Evolutionary conservation across 2,113 vertebrate species (phyloP).

Genomic region (Trogon surrucura): DNA sequence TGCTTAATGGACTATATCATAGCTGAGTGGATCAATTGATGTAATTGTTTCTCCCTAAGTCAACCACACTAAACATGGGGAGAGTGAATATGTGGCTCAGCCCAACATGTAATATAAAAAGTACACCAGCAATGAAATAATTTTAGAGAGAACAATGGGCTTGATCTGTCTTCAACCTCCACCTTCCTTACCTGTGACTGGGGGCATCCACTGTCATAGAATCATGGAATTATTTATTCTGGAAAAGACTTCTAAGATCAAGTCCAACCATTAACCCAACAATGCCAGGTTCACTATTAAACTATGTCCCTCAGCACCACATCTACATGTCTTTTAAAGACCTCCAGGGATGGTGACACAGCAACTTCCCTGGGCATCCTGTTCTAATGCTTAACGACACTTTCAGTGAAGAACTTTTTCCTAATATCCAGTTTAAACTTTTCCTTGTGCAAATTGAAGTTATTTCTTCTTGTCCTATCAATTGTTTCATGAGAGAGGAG

Average conservation of each 20-base stretch:
- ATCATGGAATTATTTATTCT: background rate
- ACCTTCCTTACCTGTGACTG: background rate
- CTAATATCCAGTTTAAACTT: background rate
- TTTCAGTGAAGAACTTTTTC: background rate
- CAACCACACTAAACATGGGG: background rate
- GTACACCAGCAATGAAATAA: background rate
- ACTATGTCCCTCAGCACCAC: fast-evolving
- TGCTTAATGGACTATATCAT: background rate
- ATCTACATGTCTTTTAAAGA: too few relatives aligned
- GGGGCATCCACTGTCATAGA: background rate
- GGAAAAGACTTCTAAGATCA: background rate
- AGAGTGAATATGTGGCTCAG: background rate
- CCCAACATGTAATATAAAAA: background rate
- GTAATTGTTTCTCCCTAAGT: background rate
- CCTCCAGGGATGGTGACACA: fast-evolving
- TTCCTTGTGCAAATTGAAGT: background rate
- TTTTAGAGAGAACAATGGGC: background rate
- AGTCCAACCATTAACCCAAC: background rate
- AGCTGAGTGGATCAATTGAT: background rate
- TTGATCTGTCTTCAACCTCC: background rate
- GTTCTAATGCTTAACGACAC: fast-evolving
- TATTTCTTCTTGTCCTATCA: background rate
- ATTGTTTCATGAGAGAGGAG: background rate
- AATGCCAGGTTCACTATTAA: background rate
- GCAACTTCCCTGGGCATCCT: background rate